Evolutionary conservation across 1,140 invertebrate species (phyloP), one percentile per base, ranked within the genome.

Genomic region (Aphis craccivora): DNA sequence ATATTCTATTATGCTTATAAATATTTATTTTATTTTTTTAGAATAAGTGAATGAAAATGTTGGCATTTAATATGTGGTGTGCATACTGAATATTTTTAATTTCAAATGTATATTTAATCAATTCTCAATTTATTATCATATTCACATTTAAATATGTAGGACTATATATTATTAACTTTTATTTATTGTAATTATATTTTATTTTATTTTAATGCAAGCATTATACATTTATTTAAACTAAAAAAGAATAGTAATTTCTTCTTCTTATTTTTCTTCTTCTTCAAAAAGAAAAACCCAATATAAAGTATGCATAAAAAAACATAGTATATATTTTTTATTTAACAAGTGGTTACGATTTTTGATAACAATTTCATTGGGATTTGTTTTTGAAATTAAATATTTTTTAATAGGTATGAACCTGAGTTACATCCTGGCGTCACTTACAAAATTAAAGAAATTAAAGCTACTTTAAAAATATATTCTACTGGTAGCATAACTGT

Each of bases 401-500:
- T 40, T 83, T 40, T 83, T 40, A 23, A 83, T 20, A 83, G 81
- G 22, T 98, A 99, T 95, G 99, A 99, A 96, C 99, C 99, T 91
- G 99, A 99, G 96, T 96, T 99, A 90, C 99, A 99, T 96, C 99
- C 99, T 93, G 99, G 99, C 94, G 99, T 99, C 30, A 99, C 98
- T 37, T 99, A 98, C 95, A 98, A 97, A 95, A 96, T 99, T 94
- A 97, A 97, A 95, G 97, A 97, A 94, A 97, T 97, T 93, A 98
- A 98, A 96, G 99, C 99, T 35, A 99, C 99, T 86, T 95, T 99
- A 88, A 99, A 99, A 96, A 99, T 99, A 96, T 99, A 99, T 96
- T 99, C 99, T 90, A 99, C 99, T 83, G 99, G 99, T 94, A 99
- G 98, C 96, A 98, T 99, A 92, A 99, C 98, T 94, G 98, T 99